A percentile compares a stretch with the other conserved stretches of the same genome.
Evolutionary conservation across 2,888 invertebrate species (phyloP).

Genomic region (Alviniconcha strummeri): DNA sequence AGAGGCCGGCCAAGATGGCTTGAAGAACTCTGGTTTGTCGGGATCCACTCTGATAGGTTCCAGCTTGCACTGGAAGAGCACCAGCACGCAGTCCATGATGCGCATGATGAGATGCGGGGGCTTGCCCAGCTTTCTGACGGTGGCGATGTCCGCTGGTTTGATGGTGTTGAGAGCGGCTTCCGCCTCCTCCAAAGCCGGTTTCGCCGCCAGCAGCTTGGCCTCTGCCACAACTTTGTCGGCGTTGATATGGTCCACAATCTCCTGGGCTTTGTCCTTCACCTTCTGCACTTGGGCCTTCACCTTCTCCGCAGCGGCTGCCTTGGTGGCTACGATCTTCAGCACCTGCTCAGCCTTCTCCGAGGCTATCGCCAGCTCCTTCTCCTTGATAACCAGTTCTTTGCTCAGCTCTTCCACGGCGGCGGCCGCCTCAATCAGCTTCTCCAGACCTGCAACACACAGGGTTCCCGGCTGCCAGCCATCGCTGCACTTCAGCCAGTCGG

Average conservation of each 20-base stretch:
- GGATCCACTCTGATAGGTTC: conserved; percentile 80
- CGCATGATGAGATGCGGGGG: conserved; percentile 73
- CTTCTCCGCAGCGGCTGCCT: conserved; percentile 70
- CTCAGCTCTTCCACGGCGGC: conserved; percentile 84
- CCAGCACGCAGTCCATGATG: conserved; percentile 72
- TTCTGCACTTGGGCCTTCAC: conserved; percentile 70
- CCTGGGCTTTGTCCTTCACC: conserved; percentile 71
- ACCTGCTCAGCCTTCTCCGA: conserved; percentile 85
- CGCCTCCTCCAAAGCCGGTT: conserved; percentile 70
- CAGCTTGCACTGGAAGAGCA: conserved; percentile 69
- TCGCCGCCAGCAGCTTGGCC: conserved; percentile 69
- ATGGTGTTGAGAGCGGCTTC: conserved; percentile 72
- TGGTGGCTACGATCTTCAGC: conserved; percentile 70
- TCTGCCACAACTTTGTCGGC: conserved; percentile 67
- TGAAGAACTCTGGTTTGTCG: conserved; percentile 83
- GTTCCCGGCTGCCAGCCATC: too few relatives aligned
- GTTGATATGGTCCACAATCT: conserved; percentile 69
- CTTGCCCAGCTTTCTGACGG: conserved; percentile 72
- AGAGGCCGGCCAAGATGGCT: conserved; percentile 97
- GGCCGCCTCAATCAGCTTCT: conserved; percentile 72
- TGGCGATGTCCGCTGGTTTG: conserved; percentile 71
- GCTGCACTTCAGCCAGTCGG: too few relatives aligned
- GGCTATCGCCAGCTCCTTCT: conserved; percentile 86
- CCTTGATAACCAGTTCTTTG: conserved; percentile 88
- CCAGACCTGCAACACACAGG: conserved; percentile 57